Conservation (phyloP, 2,797 vertebrate species). For the Sebastolobus altivelis region DNA sequence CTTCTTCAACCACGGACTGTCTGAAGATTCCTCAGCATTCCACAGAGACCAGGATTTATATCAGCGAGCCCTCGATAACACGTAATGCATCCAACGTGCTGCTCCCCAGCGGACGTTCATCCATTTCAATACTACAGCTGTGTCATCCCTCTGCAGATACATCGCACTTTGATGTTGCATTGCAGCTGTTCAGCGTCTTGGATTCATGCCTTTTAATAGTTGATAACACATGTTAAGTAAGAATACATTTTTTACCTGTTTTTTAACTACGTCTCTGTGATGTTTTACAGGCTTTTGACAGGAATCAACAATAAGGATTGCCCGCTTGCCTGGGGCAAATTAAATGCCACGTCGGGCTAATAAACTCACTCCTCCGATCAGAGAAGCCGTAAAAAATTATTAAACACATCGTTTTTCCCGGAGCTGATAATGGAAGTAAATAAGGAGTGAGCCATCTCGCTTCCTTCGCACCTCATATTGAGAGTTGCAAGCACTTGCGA, state of each 20-base stretch:
- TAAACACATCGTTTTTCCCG: too few relatives aligned
- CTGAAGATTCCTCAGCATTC: conserved; percentile 31
- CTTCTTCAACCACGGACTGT: conserved; percentile 10
- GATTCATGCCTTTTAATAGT: conserved; percentile 15
- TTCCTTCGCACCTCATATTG: too few relatives aligned
- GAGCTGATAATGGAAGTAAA: too few relatives aligned
- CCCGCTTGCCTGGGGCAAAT: neutral
- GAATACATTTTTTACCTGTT: neutral
- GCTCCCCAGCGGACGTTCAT: neutral
- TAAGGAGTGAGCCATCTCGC: neutral
- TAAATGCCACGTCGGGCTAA: neutral
- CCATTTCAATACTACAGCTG: conserved; percentile 25
- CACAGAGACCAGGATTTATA: conserved; percentile 26
- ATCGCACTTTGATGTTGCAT: conserved; percentile 34
- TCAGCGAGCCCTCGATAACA: conserved; percentile 7
- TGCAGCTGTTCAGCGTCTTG: conserved; percentile 27
- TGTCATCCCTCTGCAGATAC: conserved; percentile 1
- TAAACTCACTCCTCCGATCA: neutral
- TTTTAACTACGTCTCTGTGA: conserved; percentile 18
- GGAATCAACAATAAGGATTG: too few relatives aligned
- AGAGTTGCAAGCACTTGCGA: too few relatives aligned
- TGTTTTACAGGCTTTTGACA: conserved; percentile 13
- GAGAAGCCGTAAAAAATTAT: too few relatives aligned
- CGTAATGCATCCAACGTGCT: conserved; percentile 5
- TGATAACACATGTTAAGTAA: conserved; percentile 15